Base-by-base conservation (phyloP, 2,797 vertebrate species). In the Peromyscus melanophrys region DNA sequence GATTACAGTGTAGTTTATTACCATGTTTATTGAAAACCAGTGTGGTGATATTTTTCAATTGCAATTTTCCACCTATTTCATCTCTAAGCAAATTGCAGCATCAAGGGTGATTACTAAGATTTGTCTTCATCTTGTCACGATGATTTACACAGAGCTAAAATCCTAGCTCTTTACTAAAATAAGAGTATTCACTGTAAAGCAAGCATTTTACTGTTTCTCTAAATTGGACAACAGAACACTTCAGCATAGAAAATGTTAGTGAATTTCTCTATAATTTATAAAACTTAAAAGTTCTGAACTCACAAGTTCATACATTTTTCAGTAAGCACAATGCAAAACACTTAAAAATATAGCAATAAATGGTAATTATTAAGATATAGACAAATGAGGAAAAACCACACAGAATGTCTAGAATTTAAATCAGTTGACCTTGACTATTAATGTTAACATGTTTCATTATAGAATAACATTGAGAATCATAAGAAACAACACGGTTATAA, bases 71-170 rank as follows among this genome's bases (percentile, higher is more conserved):
- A 27, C 37, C 31, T 92, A 1, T 89, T 90, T 96, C 40, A 31
- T 43, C 63, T 94, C 34, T 87, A 92, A 97, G 34, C 67, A 96
- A 29, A 84, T 97, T 96, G 92, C 6, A 89, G 19, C 34, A 96
- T 89, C 43, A 71, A 91, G 94, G 40, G 6, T 83, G 59, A 52
- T 89, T 96, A 93, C 46, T 10, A 92, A 85, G 16, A 59, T 69
- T 81, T 93, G 96, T 97, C 16, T 14, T 91, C 2, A 63, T 90
- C 63, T 92, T 95, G 93, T 81, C 92, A 34, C 25, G 34, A 19
- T 80, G 37, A 80, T 11, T 93, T 95, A 80, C 82, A 19, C 82
- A 46, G 86, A 97, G 1, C 27, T 73, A n/a, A 93, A 92, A 88
- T 63, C 69, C 37, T 40, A 21, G 34, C 6, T 31, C 21, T 94